Base-by-base conservation (phyloP, 1,140 invertebrate species). In the Amphibalanus amphitrite region DNA sequence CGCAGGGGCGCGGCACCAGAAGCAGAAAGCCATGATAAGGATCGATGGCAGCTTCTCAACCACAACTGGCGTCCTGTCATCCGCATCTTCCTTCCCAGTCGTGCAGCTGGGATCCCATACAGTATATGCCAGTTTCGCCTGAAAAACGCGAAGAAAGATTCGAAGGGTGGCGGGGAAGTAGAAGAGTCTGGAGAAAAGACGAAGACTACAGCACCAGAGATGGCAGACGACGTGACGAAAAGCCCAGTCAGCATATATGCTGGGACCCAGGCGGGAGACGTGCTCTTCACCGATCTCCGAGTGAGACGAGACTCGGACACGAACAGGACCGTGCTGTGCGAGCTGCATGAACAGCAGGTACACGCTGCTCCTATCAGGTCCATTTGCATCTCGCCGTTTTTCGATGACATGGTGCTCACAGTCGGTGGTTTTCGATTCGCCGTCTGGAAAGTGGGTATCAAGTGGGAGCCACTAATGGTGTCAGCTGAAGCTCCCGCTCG, bases 371-470 rank as follows among this genome's bases (percentile, higher is more conserved):
- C 80, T 64, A 72, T 82, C 0, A 71, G 73, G 15, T 76, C 78
- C 8, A 72, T 82, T 69, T 75, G 79, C 71, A 71, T 80, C 69
- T 82, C 81, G 29, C 80, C 81, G 28, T 82, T 82, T 75, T 80
- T 81, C 72, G 79, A 78, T 67, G 79, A 81, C 69, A 74, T 82
- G 28, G 67, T 82, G 25, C 74, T 82, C 25, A 77, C 77, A 73
- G 78, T 82, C 26, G 81, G 81, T 67, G 81, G 81, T 17, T 82
- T 80, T 79, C 78, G 75, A 8, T 81, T 80, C 69, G 75, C 78
- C 26, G 80, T 83, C 25, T 82, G 47, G 47, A 59, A 59, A 20
- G 47, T 59, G 10, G 47, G 47, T 3, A 59, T 59, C 47, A 59
- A 59, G 17, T 23, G 20, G 13, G 20, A 59, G 47, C 47, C 47